These are phyloP conservation scores for Anas bernieri DNA, from an alignment of 2,797 vertebrate species.

Conservation along the genomic window DNA sequence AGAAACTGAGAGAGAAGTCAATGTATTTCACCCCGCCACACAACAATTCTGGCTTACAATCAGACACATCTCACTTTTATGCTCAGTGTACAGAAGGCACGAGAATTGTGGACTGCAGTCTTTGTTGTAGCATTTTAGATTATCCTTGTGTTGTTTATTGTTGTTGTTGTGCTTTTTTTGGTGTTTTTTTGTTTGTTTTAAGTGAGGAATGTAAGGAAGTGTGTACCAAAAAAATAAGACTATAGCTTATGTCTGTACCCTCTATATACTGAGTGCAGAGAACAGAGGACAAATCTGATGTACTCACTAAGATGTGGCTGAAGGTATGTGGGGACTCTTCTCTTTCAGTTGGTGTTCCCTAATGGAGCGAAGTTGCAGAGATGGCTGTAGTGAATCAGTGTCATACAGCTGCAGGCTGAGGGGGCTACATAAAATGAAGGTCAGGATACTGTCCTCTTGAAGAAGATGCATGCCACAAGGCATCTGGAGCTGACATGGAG, in stretches of 20 bases:
- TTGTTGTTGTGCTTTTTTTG: background rate
- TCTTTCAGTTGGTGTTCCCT: background rate
- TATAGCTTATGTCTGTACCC: background rate
- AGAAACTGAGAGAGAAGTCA: background rate
- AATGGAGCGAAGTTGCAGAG: background rate
- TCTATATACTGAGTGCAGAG: background rate
- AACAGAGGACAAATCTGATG: background rate
- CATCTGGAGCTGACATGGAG: background rate
- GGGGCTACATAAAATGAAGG: background rate
- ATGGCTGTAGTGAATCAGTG: background rate
- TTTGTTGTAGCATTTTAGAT: background rate
- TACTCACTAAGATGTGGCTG: background rate
- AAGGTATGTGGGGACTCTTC: background rate
- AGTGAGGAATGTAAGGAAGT: background rate
- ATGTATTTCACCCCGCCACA: background rate
- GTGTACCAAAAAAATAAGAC: background rate
- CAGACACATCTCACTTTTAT: background rate
- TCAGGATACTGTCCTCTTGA: background rate
- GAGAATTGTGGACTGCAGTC: background rate
- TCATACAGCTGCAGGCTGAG: background rate
- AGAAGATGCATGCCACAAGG: background rate
- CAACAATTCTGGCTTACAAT: background rate
- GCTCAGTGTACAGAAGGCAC: background rate
- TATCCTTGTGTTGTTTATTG: background rate
- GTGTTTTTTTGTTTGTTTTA: background rate